Conservation (phyloP, 2,113 vertebrate genomes). For the Cygnus buccinator region DNA sequence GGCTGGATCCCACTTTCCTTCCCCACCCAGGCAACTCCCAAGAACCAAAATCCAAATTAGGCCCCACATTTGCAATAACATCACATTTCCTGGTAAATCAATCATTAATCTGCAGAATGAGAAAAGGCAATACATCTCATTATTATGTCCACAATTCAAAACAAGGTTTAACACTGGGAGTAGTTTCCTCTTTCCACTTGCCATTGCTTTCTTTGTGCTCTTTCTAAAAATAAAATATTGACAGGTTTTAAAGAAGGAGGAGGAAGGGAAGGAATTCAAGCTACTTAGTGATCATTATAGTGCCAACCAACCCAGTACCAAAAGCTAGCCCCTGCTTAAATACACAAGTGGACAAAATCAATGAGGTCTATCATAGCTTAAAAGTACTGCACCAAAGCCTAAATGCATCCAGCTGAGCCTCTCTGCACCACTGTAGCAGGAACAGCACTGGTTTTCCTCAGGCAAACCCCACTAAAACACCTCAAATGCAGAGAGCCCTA, state of each 20-base stretch:
- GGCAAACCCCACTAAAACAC: neutral
- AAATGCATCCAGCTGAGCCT: neutral
- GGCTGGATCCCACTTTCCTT: conserved; percentile 32
- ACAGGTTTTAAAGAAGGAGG: neutral
- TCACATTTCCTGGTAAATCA: conserved; percentile 46
- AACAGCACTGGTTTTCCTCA: neutral
- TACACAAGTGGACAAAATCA: neutral
- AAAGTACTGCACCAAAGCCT: neutral
- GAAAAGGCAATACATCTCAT: neutral
- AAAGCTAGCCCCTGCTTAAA: neutral
- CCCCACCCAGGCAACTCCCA: conserved; percentile 47
- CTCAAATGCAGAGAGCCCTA: neutral
- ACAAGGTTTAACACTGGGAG: neutral
- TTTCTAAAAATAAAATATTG: conserved; percentile 13
- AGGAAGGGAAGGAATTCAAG: neutral
- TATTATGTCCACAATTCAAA: neutral
- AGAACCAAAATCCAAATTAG: conserved; percentile 32
- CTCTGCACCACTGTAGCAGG: neutral
- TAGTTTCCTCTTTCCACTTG: neutral
- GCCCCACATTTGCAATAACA: conserved; percentile 41
- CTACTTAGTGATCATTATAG: neutral
- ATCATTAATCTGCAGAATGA: neutral
- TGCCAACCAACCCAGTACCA: neutral
- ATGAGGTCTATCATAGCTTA: neutral
- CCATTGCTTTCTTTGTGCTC: neutral